These are phyloP conservation scores for Drosophila merina DNA, from an alignment of 2,888 invertebrate genomes.

Conservation along the genomic window DNA sequence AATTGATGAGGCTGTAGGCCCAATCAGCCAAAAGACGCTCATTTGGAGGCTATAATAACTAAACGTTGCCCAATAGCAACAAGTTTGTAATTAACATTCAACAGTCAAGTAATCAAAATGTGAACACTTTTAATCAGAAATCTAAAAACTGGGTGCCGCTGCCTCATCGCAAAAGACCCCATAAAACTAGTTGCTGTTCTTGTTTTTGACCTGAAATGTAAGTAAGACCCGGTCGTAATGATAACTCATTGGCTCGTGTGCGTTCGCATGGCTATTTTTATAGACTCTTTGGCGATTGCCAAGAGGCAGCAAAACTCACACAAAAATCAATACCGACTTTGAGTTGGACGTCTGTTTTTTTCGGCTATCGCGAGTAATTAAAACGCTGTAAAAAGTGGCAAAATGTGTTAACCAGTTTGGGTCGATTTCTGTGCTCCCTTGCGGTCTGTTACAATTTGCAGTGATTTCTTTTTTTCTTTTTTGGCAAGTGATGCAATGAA, in stretches of 20 bases:
- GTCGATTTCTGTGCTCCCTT: conserved; percentile 16
- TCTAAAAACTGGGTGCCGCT: conserved; percentile 47
- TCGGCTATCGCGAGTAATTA: conserved; percentile 61
- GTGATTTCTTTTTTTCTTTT: conserved; percentile 16
- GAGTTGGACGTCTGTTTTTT: conserved; percentile 54
- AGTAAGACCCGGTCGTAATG: conserved; percentile 45
- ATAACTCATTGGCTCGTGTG: conserved; percentile 67
- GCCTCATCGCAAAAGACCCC: conserved; percentile 66
- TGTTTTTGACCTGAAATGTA: conserved; percentile 34
- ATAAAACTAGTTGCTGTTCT: conserved; percentile 67
- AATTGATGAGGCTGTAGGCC: not conserved
- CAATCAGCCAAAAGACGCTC: conserved; percentile 29
- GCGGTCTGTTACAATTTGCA: conserved; percentile 27
- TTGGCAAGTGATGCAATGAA: conserved; percentile 56
- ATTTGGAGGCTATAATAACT: conserved; percentile 30
- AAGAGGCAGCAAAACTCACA: conserved; percentile 27
- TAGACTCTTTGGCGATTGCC: conserved; percentile 74
- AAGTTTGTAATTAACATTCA: conserved; percentile 73
- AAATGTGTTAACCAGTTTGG: conserved; percentile 57
- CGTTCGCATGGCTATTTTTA: conserved; percentile 59
- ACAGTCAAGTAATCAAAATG: not conserved
- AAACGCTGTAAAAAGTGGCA: conserved; percentile 55
- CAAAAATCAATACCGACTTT: conserved; percentile 43
- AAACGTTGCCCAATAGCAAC: conserved; percentile 52
- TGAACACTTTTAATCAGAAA: conserved; percentile 2